Conservation (phyloP, 2,113 vertebrate genomes). For the Paraplagusia blochii region DNA sequence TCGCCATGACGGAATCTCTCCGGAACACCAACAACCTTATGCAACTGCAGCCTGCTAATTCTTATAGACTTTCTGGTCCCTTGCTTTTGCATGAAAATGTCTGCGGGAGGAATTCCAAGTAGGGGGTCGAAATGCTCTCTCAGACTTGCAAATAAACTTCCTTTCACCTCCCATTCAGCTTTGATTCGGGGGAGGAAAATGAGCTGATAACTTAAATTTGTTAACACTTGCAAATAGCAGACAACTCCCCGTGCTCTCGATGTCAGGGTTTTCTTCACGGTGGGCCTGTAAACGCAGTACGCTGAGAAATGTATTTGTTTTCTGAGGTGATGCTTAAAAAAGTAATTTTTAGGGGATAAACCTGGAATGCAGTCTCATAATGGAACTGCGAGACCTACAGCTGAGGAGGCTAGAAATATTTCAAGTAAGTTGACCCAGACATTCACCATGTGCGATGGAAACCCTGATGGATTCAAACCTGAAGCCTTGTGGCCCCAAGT, state of each 20-base stretch:
- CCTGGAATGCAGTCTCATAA: conserved; percentile 55
- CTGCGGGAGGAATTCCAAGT: conserved; percentile 13
- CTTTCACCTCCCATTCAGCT: conserved; percentile 35
- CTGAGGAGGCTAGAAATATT: conserved; percentile 25
- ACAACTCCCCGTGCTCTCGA: conserved; percentile 16
- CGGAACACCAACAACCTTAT: conserved; percentile 41
- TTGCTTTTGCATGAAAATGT: conserved; percentile 58
- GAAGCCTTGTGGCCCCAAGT: too few species aligned
- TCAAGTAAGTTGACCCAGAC: conserved; percentile 11
- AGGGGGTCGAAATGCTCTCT: conserved; percentile 30
- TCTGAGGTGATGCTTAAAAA: conserved; percentile 19
- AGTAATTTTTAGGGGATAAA: conserved; percentile 58
- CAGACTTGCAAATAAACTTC: conserved; percentile 51
- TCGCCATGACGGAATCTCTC: conserved; percentile 52
- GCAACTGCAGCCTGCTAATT: conserved; percentile 47
- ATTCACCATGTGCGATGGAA: too few species aligned
- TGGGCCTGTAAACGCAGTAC: neutral
- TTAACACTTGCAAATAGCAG: conserved; percentile 51
- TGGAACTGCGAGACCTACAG: conserved; percentile 34
- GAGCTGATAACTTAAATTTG: conserved; percentile 43
- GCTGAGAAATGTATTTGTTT: conserved; percentile 10
- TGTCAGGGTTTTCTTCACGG: conserved; percentile 4
- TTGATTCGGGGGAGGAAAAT: conserved; percentile 41
- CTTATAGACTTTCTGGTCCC: conserved; percentile 36
- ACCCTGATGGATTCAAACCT: too few species aligned